phyloP scores from a whole-genome alignment of 2,113 vertebrate genomes.

The Petroica traversi region DNA sequence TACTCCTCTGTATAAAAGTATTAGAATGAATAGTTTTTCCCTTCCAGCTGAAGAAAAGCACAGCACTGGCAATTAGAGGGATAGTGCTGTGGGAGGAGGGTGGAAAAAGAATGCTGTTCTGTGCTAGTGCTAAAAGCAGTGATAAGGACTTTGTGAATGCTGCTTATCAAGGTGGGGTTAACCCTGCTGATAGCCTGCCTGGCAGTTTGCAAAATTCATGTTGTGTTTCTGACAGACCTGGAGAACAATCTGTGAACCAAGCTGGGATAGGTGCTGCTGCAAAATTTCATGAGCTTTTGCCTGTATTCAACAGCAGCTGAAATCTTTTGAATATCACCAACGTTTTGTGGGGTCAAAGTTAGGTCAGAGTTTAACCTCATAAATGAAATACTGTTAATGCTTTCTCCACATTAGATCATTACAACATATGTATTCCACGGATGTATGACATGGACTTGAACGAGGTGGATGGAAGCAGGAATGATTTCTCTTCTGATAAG shows the following conservation, averaged over 20 bases:
- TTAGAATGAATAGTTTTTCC: background rate
- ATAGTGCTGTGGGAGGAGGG: background rate
- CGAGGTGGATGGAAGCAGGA: accelerated
- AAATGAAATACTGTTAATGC: background rate
- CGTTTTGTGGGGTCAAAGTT: background rate
- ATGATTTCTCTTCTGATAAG: background rate
- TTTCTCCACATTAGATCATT: background rate
- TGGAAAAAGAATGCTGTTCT: background rate
- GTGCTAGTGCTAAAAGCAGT: background rate
- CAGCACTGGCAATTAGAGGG: background rate
- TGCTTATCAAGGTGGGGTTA: background rate
- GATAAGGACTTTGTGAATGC: background rate
- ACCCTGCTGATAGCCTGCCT: background rate
- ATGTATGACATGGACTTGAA: background rate
- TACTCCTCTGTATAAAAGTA: background rate
- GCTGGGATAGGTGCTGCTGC: background rate
- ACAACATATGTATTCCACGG: background rate
- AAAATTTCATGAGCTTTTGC: background rate
- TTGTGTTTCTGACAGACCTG: background rate
- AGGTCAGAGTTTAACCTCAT: background rate
- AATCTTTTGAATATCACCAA: background rate
- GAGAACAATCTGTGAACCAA: background rate
- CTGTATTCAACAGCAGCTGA: background rate
- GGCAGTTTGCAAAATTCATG: background rate
- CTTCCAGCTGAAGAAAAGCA: background rate